Percentiles rank a stretch among this genome's conserved stretches.
phyloP scores from a whole-genome alignment of 2,888 invertebrate genomes.

The Acrocyrtus sp. region DNA sequence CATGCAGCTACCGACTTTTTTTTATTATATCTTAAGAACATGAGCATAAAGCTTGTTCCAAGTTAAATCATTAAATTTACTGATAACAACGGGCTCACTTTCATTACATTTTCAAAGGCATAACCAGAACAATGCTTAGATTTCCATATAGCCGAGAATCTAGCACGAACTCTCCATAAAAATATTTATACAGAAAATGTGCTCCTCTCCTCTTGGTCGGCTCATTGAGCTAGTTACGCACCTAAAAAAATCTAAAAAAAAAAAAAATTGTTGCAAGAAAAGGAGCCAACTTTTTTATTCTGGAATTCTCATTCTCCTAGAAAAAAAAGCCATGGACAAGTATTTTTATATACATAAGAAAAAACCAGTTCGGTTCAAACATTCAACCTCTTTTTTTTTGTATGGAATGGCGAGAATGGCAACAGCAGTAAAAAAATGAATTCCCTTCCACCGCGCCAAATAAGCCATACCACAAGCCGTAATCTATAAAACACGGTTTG shows the following conservation, averaged over 20 bases:
- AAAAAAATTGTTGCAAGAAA: too few species aligned
- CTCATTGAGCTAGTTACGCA: too few species aligned
- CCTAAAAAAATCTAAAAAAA: too few species aligned
- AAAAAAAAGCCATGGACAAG: constrained; percentile 23
- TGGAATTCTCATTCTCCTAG: too few species aligned
- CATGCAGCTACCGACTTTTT: background rate
- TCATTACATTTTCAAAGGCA: constrained; percentile 15
- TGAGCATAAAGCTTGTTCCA: constrained; percentile 57
- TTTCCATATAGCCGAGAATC: too few species aligned
- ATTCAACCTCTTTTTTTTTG: constrained; percentile 4
- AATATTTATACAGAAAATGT: too few species aligned
- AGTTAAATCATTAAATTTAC: constrained; percentile 46
- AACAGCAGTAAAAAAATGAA: background rate
- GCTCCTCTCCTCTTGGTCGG: too few species aligned
- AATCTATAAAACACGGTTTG: too few species aligned
- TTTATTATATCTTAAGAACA: constrained; percentile 46
- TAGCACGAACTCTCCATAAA: too few species aligned
- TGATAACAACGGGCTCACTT: constrained; percentile 31
- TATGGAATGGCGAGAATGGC: background rate
- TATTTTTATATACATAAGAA: constrained; percentile 4
- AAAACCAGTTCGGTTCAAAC: background rate
- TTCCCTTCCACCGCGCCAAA: background rate
- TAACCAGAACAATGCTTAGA: too few species aligned
- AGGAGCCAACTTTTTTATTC: too few species aligned
- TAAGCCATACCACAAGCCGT: background rate